Evolutionary conservation across 1,140 invertebrate species (phyloP).

Genomic region (Leptopilina clavipes): DNA sequence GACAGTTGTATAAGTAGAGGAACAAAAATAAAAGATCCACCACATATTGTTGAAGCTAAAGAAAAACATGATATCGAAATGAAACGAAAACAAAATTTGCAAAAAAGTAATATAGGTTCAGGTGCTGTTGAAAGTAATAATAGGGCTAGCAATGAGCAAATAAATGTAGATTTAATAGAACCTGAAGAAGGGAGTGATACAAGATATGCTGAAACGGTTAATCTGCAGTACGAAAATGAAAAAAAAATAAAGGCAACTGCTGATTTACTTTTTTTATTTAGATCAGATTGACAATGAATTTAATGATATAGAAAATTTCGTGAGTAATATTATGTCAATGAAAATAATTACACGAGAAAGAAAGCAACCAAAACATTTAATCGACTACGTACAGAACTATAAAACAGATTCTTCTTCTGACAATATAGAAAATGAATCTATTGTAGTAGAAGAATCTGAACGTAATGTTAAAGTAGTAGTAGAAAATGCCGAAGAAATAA

Average conservation of each 20-base stretch:
- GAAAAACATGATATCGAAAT: background rate
- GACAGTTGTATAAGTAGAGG: background rate
- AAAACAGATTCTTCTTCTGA: background rate
- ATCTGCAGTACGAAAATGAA: background rate
- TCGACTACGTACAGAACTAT: background rate
- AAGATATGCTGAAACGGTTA: background rate
- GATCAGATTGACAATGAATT: background rate
- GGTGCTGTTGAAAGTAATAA: background rate
- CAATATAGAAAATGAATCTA: background rate
- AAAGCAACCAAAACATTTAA: background rate
- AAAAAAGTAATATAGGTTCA: background rate
- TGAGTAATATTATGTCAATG: background rate
- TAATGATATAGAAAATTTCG: background rate
- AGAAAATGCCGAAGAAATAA: background rate
- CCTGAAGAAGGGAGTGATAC: too few species aligned
- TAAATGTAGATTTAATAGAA: background rate
- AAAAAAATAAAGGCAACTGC: background rate
- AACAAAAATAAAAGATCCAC: background rate
- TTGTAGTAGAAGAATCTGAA: too few species aligned
- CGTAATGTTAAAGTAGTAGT: background rate
- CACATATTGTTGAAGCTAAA: background rate
- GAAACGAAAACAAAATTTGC: background rate
- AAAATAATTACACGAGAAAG: too few species aligned
- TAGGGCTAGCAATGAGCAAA: background rate
- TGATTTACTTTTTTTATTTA: too few species aligned